phyloP scores from a whole-genome alignment of 2,888 invertebrate species.

The Caenorhabditis becei region DNA sequence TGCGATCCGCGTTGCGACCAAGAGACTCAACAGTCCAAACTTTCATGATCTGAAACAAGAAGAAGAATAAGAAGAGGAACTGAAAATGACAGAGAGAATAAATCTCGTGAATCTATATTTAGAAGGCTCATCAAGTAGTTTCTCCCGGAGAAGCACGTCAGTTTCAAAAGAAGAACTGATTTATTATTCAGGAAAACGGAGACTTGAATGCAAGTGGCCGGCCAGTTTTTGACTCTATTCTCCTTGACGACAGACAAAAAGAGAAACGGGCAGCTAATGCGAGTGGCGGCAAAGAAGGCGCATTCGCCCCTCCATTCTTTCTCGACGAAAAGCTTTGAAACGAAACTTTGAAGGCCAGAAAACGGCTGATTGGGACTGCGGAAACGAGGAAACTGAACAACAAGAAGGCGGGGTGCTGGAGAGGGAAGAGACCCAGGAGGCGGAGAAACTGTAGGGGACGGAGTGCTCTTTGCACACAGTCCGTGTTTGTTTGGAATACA shows the following conservation, averaged over 20 bases:
- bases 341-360: constrained; percentile 2
- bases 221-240: not conserved
- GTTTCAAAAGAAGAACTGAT: not conserved
- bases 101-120: too few relatives aligned
- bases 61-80: too few relatives aligned
- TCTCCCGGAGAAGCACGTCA: not conserved
- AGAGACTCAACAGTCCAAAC: constrained; percentile 31
- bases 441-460: constrained; percentile 30
- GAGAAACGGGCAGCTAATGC: constrained; percentile 7
- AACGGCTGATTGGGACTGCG: constrained; percentile 25
- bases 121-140: not conserved
- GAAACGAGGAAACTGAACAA: constrained; percentile 24
- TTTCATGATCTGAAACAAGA: constrained; percentile 20
- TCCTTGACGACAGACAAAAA: constrained; percentile 35
- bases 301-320: constrained; percentile 1
- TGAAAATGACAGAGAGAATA: too few relatives aligned
- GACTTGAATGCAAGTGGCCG: not conserved
- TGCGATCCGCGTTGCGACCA: constrained; percentile 46
- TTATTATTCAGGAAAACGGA: constrained; percentile 8
- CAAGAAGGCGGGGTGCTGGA: constrained; percentile 6
- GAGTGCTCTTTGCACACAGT: constrained; percentile 33
- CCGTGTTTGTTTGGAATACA: constrained; percentile 25
- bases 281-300: not conserved
- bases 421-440: not conserved
- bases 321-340: not conserved